Evolutionary conservation across 2,797 vertebrate species (phyloP).

Genomic region (Prunella strophiata): DNA sequence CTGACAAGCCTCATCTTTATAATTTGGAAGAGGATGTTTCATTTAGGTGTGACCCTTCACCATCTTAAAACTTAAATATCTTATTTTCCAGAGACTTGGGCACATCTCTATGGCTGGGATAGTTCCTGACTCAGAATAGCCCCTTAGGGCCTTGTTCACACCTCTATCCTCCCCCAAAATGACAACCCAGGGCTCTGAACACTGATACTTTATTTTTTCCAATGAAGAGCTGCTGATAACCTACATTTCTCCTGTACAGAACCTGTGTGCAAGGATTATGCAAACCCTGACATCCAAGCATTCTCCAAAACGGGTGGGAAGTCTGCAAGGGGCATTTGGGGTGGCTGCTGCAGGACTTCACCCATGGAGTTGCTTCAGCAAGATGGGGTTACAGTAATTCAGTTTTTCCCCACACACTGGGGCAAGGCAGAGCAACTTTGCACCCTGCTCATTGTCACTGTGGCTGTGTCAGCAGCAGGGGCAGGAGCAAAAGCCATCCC

Average conservation of each 20-base stretch:
- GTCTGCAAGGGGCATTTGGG: neutral
- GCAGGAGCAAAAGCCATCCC: neutral
- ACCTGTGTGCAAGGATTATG: neutral
- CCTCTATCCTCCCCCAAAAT: neutral
- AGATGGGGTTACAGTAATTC: accelerated
- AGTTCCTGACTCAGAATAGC: neutral
- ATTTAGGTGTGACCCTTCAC: neutral
- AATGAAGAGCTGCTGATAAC: neutral
- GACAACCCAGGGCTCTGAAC: neutral
- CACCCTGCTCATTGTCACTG: accelerated
- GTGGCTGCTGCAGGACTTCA: neutral
- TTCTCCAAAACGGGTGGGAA: neutral
- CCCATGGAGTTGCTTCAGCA: accelerated
- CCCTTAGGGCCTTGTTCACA: neutral
- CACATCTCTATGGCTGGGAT: neutral
- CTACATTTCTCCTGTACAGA: accelerated
- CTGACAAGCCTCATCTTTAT: neutral
- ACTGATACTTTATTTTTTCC: neutral
- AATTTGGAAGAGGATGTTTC: neutral
- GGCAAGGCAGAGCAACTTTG: neutral
- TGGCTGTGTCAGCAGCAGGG: neutral
- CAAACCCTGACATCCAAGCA: neutral
- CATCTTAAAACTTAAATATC: neutral
- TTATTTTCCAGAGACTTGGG: neutral
- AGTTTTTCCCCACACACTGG: accelerated